Conservation (phyloP, 2,888 invertebrate species). For the Parelbella ahira region DNA sequence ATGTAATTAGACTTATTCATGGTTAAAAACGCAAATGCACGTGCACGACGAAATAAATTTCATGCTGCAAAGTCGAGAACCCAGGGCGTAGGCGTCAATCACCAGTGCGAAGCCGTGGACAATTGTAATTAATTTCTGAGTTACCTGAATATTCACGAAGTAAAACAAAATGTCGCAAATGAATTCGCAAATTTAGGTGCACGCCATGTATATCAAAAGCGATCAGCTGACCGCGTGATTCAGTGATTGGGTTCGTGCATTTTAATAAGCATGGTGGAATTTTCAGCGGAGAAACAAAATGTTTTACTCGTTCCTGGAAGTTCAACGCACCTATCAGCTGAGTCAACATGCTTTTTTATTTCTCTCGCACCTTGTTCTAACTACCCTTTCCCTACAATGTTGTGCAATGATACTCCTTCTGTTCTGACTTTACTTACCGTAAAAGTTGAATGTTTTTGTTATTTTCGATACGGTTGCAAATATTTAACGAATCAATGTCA, state of each 20-base stretch:
- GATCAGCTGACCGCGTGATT: slow-evolving; percentile 40
- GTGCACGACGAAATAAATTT: slow-evolving; percentile 1
- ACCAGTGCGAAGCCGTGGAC: background rate
- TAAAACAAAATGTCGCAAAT: slow-evolving; percentile 21
- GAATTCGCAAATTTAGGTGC: slow-evolving; percentile 22
- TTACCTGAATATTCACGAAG: slow-evolving; percentile 23
- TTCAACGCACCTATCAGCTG: slow-evolving; percentile 71
- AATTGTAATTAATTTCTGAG: slow-evolving; percentile 29
- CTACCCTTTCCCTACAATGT: slow-evolving; percentile 53
- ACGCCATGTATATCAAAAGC: slow-evolving; percentile 30
- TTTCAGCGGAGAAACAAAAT: slow-evolving; percentile 38
- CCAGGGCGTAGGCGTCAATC: background rate
- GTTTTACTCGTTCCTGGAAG: slow-evolving; percentile 55
- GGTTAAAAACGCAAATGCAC: no score
- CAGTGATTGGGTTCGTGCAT: slow-evolving; percentile 35
- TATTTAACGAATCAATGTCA: no score
- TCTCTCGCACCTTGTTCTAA: slow-evolving; percentile 43
- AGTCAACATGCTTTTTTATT: slow-evolving; percentile 54
- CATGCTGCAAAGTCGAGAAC: no score
- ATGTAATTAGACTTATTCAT: slow-evolving; percentile 27
- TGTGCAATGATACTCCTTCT: slow-evolving; percentile 45
- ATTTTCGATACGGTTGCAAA: no score
- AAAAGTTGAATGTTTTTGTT: slow-evolving; percentile 12
- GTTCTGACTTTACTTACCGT: slow-evolving; percentile 48
- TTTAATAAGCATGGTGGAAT: slow-evolving; percentile 35